phyloP scores from a whole-genome alignment of 2,113 vertebrate genomes.

The Brienomyrus brachyistius region DNA sequence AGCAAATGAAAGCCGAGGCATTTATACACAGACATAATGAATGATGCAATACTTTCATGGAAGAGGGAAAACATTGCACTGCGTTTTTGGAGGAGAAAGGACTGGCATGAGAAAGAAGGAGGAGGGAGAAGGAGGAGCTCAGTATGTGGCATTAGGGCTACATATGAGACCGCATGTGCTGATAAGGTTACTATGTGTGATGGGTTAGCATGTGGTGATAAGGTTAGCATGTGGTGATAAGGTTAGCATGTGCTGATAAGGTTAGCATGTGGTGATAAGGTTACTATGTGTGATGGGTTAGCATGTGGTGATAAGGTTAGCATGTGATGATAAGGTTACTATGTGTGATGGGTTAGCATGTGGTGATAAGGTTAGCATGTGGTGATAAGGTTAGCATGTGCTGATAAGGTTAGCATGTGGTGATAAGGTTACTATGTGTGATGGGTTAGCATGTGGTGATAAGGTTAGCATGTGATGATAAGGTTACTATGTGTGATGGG shows the following conservation, averaged over 20 bases:
- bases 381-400: neutral
- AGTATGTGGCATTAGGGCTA: neutral
- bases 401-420: neutral
- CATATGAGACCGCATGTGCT: neutral
- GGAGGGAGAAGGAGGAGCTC: neutral
- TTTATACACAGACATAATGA: constrained; percentile 15
- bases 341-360: neutral
- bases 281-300: too few species aligned
- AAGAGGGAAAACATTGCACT: constrained; percentile 22
- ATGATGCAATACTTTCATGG: constrained; percentile 27
- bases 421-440: neutral
- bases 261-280: too few species aligned
- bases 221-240: too few species aligned
- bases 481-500: neutral
- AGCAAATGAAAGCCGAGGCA: neutral
- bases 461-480: neutral
- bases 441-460: neutral
- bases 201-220: too few species aligned
- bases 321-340: neutral
- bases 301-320: neutral
- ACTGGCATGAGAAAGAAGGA: neutral
- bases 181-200: too few species aligned
- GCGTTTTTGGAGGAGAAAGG: neutral
- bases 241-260: too few species aligned
- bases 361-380: neutral